Evolutionary conservation across 2,113 vertebrate species (phyloP), one percentile per base, ranked within the genome.

Genomic region (Pelecanus crispus): DNA sequence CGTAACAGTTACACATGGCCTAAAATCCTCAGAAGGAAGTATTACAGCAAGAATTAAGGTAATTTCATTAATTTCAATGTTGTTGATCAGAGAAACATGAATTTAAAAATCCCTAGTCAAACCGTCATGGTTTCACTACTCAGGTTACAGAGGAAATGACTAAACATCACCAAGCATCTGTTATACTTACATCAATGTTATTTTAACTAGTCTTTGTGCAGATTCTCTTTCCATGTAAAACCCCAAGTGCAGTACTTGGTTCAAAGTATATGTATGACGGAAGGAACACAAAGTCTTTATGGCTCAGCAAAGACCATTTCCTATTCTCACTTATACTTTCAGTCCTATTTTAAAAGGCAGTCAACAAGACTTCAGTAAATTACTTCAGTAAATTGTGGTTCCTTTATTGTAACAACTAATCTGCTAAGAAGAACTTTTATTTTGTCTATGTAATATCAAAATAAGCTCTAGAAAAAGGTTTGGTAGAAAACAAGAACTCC

Each of bases 201-300:
- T 81, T 62, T 83, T 74, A 78, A 71, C 25, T 75, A 28, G 6
- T 55, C 36, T 84, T 49, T 49, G 24, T 44, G 40, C 15, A 72
- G 32, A 38, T 59, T 88, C 63, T 74, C 34, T 42, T 89, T 78
- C 47, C 40, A 63, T 10, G 16, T 22, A 67, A 79, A 83, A 81
- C 44, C 29, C 32, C 3, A 2, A 81, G 17, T 24, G 34, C 13
- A n/a, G 61, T 29, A 66, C 32, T 63, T 81, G 13, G 28, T 61
- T 62, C 61, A n/a, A 84, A 88, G 55, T 25, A 11, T 13, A 80
- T 0, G 0, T 28, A 53, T 3, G 25, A 70, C 0, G 0, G 65
- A 92, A 90, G 21, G 13, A 50, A 85, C 91, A 34, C 5, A 7
- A 61, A 85, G 42, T 12, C 34, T 75, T 90, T 36, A 36, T 17